Evolutionary conservation across 2,888 invertebrate species (phyloP).

Genomic region (Conomelus anceps): DNA sequence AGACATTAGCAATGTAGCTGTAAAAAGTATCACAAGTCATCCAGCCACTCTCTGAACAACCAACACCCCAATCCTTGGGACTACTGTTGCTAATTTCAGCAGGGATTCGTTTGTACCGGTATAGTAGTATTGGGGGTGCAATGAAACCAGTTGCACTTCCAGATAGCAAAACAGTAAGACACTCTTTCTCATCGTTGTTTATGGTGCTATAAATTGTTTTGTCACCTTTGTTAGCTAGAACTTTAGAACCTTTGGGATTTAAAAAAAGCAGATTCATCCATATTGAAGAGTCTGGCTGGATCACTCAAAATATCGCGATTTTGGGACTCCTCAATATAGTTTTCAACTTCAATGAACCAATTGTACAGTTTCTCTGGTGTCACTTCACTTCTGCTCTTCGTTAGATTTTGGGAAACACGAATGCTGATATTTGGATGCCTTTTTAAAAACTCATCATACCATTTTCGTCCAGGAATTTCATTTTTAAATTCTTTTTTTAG

Average conservation of each 20-base stretch:
- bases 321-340: constrained; percentile 24
- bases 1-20: constrained; percentile 41
- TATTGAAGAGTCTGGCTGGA: constrained; percentile 28
- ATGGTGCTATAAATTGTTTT: constrained; percentile 35
- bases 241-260: constrained; percentile 27
- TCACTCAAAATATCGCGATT: constrained; percentile 20
- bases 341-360: constrained; percentile 24
- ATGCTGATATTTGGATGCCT: constrained; percentile 25
- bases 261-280: constrained; percentile 25
- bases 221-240: constrained; percentile 32
- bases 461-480: neutral
- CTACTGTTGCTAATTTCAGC: constrained; percentile 26
- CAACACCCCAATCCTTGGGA: constrained; percentile 39
- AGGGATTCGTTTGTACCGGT: constrained; percentile 29
- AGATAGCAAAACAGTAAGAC: constrained; percentile 35
- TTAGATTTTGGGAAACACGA: constrained; percentile 27
- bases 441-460: constrained; percentile 24
- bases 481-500: neutral
- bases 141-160: constrained; percentile 12
- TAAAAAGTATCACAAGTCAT: constrained; percentile 42
- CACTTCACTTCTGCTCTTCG: constrained; percentile 22
- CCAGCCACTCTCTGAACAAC: constrained; percentile 42
- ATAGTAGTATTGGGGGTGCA: constrained; percentile 29
- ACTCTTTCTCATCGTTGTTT: constrained; percentile 37
- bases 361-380: constrained; percentile 19